Base-by-base conservation (phyloP, 2,797 vertebrate species). In the Spinibarbus caldwelli region DNA sequence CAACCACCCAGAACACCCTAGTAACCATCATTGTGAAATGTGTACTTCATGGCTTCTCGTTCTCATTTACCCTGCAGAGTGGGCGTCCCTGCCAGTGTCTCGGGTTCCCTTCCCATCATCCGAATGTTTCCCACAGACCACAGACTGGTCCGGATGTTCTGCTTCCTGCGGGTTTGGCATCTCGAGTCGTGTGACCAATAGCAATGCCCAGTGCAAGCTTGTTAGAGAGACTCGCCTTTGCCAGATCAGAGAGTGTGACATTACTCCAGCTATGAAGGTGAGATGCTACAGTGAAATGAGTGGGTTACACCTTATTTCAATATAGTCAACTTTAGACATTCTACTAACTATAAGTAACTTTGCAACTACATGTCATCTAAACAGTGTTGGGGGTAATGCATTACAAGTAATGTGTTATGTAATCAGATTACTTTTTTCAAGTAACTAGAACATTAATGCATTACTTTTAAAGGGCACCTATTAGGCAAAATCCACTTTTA, bases 151-250 rank as follows among this genome's bases (percentile, higher is more conserved):
- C 0, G 91, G 92, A 31, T 96, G 95, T 72, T 96, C 95, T 52
- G 87, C 92, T 75, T 91, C 92, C 21, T 96, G 95, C 34, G 94
- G 94, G 66, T 94, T 94, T 89, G 95, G 95, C 78, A 78, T 95
- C 41, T 95, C 95, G 21, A 95, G 93, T 82, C 92, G 95, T 2
- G 92, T 95, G 78, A 95, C 93, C 90, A 95, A 94, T n/a, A 78
- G 85, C 76, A 95, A 96, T 89, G 87, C 89, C 14, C 90, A 90
- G 57, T 96, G 95, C 89, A 93, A 84, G 14, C 85, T 95, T 52
- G 85, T 93, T 82, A 90, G 85, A 82, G 95, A 95, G 88, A 94
- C 89, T 10, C 91, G 95, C 4, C 90, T 96, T 52, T 96, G 95
- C 81, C 92, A 93, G 88, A 89, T 95, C 82, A 89, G 85, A 0